phyloP scores from a whole-genome alignment of 2,888 invertebrate genomes.

The Tiliacea aurago region DNA sequence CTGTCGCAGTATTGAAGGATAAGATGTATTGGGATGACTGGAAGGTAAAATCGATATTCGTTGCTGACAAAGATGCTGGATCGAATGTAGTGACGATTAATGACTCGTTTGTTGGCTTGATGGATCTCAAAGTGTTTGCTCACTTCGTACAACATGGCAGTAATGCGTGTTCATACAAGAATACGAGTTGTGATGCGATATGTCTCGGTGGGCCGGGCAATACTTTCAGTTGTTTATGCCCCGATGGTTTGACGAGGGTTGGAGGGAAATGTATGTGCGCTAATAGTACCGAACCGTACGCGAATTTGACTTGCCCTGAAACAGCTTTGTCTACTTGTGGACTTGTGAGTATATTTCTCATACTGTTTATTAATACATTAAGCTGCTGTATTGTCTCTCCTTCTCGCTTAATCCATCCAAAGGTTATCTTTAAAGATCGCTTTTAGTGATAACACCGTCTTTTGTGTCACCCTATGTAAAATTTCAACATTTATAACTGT shows the following conservation, averaged over 20 bases:
- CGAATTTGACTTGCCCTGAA: conserved; percentile 93
- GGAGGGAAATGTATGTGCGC: conserved; percentile 94
- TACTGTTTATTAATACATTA: not conserved
- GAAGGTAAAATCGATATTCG: conserved; percentile 94
- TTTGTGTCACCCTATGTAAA: not conserved
- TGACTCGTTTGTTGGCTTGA: conserved; percentile 92
- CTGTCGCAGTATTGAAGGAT: conserved; percentile 96
- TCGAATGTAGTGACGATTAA: conserved; percentile 91
- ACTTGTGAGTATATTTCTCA: conserved; percentile 76
- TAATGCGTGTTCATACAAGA: conserved; percentile 92
- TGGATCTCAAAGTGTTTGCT: conserved; percentile 95
- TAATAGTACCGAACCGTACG: conserved; percentile 91
- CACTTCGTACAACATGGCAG: conserved; percentile 94
- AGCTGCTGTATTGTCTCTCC: not conserved
- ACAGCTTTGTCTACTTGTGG: conserved; percentile 90
- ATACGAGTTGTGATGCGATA: conserved; percentile 92
- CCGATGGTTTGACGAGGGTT: conserved; percentile 92
- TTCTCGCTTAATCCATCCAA: not conserved
- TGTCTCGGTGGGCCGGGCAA: conserved; percentile 94
- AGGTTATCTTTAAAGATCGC: not conserved
- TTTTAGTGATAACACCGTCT: not conserved
- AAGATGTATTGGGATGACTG: conserved; percentile 97
- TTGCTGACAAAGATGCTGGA: conserved; percentile 95
- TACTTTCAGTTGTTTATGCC: conserved; percentile 94
- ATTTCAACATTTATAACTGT: not conserved